Evolutionary conservation across 1,140 invertebrate species (phyloP).

Genomic region (Ruditapes philippinarum): DNA sequence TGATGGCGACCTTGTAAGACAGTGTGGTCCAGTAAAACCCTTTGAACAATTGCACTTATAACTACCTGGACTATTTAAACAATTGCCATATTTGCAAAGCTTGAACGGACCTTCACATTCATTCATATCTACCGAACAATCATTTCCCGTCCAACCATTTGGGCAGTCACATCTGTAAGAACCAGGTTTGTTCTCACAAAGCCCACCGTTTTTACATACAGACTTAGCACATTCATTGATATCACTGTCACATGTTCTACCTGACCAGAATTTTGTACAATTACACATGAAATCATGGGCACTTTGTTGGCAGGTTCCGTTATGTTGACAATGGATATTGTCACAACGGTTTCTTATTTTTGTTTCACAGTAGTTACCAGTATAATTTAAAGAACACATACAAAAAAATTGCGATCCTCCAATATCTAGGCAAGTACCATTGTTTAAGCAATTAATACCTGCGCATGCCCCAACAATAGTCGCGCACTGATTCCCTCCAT

Average conservation of each 20-base stretch:
- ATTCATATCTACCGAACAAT: constrained; percentile 45
- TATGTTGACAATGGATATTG: constrained; percentile 24
- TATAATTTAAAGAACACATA: constrained; percentile 8
- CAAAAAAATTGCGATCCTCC: constrained; percentile 5
- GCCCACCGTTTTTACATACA: constrained; percentile 12
- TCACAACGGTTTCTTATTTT: constrained; percentile 14
- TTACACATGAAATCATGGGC: constrained; percentile 46
- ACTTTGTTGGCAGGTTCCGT: neutral
- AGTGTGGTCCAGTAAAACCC: neutral
- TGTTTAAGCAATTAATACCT: constrained; percentile 32
- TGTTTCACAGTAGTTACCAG: constrained; percentile 52
- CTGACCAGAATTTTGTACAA: constrained; percentile 36
- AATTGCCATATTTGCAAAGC: constrained; percentile 1
- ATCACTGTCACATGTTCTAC: constrained; percentile 39
- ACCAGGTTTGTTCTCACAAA: constrained; percentile 30
- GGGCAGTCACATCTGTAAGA: constrained; percentile 43
- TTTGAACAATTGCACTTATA: neutral
- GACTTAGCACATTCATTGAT: constrained; percentile 41
- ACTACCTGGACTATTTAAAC: neutral
- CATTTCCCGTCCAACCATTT: constrained; percentile 36
- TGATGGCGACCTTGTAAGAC: neutral
- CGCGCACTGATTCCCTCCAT: constrained; percentile 4
- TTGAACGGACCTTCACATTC: constrained; percentile 11
- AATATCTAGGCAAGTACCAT: constrained; percentile 59
- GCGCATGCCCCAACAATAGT: neutral